Evolutionary conservation across 2,888 invertebrate species (phyloP), one percentile per base, ranked within the genome.

Genomic region (Rapana venosa): DNA sequence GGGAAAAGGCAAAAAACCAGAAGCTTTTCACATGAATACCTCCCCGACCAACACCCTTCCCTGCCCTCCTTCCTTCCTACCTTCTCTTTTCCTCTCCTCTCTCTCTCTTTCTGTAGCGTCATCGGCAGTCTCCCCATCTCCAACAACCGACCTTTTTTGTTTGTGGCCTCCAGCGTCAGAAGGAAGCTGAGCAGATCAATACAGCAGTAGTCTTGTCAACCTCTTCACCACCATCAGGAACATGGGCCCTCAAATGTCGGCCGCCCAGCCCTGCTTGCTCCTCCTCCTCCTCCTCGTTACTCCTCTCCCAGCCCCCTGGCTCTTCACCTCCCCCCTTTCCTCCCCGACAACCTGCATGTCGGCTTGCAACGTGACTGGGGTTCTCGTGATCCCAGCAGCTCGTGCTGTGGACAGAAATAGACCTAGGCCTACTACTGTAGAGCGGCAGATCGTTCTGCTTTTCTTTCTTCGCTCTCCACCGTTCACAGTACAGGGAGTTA

Each of bases 361-460:
- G n/a, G 30, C 32, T 79, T 32, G 79, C 79, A 79, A 79, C 79
- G 79, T 79, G 79, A 79, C 32, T 74, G n/a, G 74, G 74, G 74
- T 74, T 74, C 79, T 79, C 79, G 79, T 79, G 79, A 17, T 79
- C 35, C 30, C 17, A 79, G 8, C 17, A 35, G 79, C 79, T 79
- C 17, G 79, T 79, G 79, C 79, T 35, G 79, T 35, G 35, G 79
- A 79, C 79, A 79, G 79, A 79, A 79, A 79, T 79, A 79, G 79
- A 32, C 79, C 79, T 79, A n/a, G 74, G 26, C n/a, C 74, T 74
- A 26, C 22, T 70, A n/a, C n/a, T n/a, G n/a, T n/a, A n/a, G n/a
- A 47, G 47, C 47, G 47, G 47, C 47, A 47, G 47, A 47, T 47
- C 47, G 4, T 47, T 47, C 47, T 47, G 47, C 47, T 47, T 47